Base-by-base conservation (phyloP, 2,888 invertebrate species). In the Orchesella flavescens region DNA sequence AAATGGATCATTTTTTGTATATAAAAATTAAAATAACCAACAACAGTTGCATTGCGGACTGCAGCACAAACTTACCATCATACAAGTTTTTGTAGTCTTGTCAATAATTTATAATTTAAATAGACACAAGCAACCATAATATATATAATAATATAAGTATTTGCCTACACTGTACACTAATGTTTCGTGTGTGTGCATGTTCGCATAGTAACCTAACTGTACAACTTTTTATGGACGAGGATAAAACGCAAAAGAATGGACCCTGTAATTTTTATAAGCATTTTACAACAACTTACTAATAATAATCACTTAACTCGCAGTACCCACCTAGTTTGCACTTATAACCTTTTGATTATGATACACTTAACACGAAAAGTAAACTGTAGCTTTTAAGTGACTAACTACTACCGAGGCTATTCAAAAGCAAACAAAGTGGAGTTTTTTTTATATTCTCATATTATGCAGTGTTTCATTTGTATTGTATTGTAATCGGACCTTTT, bases 201-300 rank as follows among this genome's bases (percentile, higher is more conserved):
- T n/a, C 19, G 17, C 19, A 59, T 7, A 7, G 3, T 15, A 49
- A n/a, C n/a, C n/a, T n/a, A 17, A 59, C 4, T 59, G 21, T 53
- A 53, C 17, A 53, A 61, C 19, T 10, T 24, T n/a, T 10, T 66
- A 49, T 63, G 74, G 74, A 74, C 74, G 74, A 72, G 71, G 55
- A 72, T 49, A 49, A 66, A 80, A 65, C 49, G 57, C 10, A 72
- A 78, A 71, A 71, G 24, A 80, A 80, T 80, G 80, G 80, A 80
- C 80, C 80, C 80, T 80, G 80, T 80, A 74, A 73, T 73, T 57
- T 73, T 46, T 57, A n/a, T 71, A 55, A 71, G 43, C 53, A 71
- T 44, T 43, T 49, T 57, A 61, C 24, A 61, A 61, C 61, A 49
- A 49, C 10, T 34, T 57, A 57, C 57, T 57, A 53, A 13, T 13